Base-by-base conservation (phyloP, 2,797 vertebrate species). In the Alca torda region DNA sequence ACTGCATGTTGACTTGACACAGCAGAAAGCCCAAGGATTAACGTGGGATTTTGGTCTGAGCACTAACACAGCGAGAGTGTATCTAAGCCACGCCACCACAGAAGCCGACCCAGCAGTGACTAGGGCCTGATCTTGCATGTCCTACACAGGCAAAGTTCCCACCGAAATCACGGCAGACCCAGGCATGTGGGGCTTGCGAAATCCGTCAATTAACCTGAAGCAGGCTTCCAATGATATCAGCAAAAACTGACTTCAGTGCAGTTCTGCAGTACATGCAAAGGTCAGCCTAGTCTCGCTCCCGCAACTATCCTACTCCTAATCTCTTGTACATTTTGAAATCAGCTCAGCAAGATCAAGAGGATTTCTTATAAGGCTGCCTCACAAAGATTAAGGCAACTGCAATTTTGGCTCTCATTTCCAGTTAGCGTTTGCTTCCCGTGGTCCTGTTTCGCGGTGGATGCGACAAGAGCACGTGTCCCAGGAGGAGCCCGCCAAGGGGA, bases 11-110 rank as follows among this genome's bases (percentile, higher is more conserved):
- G 95, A 91, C 87, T 87, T 95, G 91, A 97, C 94, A 82, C 77
- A 95, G 97, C 91, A 96, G 96, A 98, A 97, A 97, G 94, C 95
- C 96, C 97, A 95, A 92, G 83, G 93, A 96, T 95, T 84, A 78
- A 94, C 21, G 25, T 73, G 91, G 53, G 56, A 79, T 96, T 95
- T 95, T 91, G 81, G 75, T 68, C 77, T 84, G 87, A 96, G 70
- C 90, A 91, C 93, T 90, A 86, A 96, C 0, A 8, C 91, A 93
- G 91, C 41, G n/a, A 54, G 73, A 94, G 78, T n/a, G 51, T 89
- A 89, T 67, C 64, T 90, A 96, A 96, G 79, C 87, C 87, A 92
- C 0, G 4, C 84, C 95, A 93, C 72, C 83, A 68, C 4, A 51
- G 94, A 73, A 93, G 61, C 80, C 45, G 90, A 90, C 81, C 94